Base-by-base conservation (phyloP, 2,113 vertebrate species). In the Pampusana beccarii region DNA sequence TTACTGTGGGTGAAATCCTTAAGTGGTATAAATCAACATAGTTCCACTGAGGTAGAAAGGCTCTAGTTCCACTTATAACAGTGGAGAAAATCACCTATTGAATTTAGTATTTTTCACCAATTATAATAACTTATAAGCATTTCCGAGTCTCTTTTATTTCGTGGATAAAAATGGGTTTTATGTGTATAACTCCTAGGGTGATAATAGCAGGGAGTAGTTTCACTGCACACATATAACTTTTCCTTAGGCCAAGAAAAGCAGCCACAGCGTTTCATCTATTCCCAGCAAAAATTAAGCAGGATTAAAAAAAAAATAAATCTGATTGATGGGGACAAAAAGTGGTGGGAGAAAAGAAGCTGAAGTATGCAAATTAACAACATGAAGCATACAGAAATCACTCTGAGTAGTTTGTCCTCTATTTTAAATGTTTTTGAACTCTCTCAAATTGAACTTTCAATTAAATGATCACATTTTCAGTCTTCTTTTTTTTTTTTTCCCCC, bases 121-220 rank as follows among this genome's bases (percentile, higher is more conserved):
- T 88, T 95, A 50, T 23, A 65, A n/a, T 9, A 38, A 93, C 88
- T 86, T 94, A 79, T 19, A 86, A 95, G 82, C 82, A 57, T 95
- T 95, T 93, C 93, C 69, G 5, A 78, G 24, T 84, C 92, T 75
- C 88, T 95, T 95, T 93, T 60, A 91, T 92, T 78, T 89, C 88
- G 26, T 24, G 93, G 90, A 78, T 84, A 61, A 97, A 92, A 86
- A 28, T 0, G 23, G 91, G 54, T 29, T 95, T 96, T 91, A 85
- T 93, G 78, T 96, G 97, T 86, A 20, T 89, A 78, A 91, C 86
- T 97, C 95, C 94, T 18, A n/a, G 92, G 93, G 96, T 94, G 94
- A 97, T 96, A 96, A 95, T 95, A 91, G 93, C 91, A 95, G 95
- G 95, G 92, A 96, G 57, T 7, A 94, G 80, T 94, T 97, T 94